Evolutionary conservation across 2,113 vertebrate species (phyloP).

Genomic region (Otocyon megalotis): DNA sequence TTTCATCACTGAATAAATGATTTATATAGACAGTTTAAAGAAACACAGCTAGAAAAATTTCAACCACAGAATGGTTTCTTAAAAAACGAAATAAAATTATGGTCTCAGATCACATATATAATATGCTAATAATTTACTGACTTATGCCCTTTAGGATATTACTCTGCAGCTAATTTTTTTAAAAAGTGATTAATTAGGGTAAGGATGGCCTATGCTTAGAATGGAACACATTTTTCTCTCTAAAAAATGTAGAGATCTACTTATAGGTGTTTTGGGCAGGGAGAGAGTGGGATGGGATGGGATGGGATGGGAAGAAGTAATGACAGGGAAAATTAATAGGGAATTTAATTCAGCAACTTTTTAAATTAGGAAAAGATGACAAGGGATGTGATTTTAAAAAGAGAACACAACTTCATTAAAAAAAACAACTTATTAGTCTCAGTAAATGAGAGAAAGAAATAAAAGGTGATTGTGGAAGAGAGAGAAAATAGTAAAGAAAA

Average conservation of each 20-base stretch:
- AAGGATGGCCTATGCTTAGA: neutral
- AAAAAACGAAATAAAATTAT: neutral
- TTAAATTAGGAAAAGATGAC: conserved; percentile 4
- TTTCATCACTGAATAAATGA: neutral
- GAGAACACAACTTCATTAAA: neutral
- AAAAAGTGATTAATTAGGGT: neutral
- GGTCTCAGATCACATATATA: neutral
- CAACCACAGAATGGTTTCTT: neutral
- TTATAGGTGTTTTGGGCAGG: neutral
- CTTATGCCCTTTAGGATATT: neutral
- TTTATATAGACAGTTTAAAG: conserved; percentile 11
- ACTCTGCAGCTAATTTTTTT: neutral
- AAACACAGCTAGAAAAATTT: neutral
- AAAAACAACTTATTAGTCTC: neutral
- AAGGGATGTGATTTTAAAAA: too few relatives aligned
- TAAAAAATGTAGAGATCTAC: neutral
- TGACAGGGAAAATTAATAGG: neutral
- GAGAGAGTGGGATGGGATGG: too few relatives aligned
- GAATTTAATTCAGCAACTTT: neutral
- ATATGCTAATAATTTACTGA: neutral
- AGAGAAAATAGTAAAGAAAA: neutral
- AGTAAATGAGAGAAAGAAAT: neutral
- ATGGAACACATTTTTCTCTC: neutral
- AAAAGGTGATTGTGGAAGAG: neutral
- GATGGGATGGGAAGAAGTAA: neutral